A percentile compares a stretch with the other conserved stretches of the same genome.
These are phyloP conservation scores for Actinernus sp. DNA, from an alignment of 92 coral and sea anemone species.

Conservation along the genomic window DNA sequence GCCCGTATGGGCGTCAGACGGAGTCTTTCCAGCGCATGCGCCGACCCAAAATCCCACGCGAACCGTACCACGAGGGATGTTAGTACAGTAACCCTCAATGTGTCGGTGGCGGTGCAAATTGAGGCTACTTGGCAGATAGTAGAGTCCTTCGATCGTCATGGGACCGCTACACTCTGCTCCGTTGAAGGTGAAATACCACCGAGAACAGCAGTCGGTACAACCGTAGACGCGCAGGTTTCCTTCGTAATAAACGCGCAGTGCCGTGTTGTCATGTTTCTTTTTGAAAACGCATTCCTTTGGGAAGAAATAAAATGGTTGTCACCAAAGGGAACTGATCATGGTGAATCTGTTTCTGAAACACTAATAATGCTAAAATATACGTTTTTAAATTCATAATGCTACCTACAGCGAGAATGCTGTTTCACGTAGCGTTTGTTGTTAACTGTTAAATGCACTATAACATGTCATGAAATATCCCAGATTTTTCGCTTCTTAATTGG, in stretches of 20 bases:
- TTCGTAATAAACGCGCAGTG: slow-evolving; percentile 40
- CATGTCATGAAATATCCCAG: no score
- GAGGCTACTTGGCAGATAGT: slow-evolving; percentile 2
- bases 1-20: slow-evolving; percentile 25
- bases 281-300: slow-evolving; percentile 25
- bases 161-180: slow-evolving; percentile 41
- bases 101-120: slow-evolving; percentile 18
- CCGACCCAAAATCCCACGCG: slow-evolving; percentile 60
- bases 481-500: no score
- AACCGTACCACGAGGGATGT: slow-evolving; percentile 24
- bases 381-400: no score
- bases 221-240: slow-evolving; percentile 31
- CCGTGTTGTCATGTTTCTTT: slow-evolving; percentile 15
- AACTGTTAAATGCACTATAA: no score
- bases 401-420: no score
- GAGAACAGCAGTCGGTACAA: slow-evolving; percentile 10
- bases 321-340: no score
- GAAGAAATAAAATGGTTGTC: no score
- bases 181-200: no score
- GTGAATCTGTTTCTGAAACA: no score
- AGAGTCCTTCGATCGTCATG: slow-evolving; percentile 20
- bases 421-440: no score
- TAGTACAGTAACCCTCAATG: slow-evolving; percentile 52
- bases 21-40: slow-evolving; percentile 20
- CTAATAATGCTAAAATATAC: no score